phyloP scores from a whole-genome alignment of 2,113 vertebrate genomes.

The Tetrax tetrax region DNA sequence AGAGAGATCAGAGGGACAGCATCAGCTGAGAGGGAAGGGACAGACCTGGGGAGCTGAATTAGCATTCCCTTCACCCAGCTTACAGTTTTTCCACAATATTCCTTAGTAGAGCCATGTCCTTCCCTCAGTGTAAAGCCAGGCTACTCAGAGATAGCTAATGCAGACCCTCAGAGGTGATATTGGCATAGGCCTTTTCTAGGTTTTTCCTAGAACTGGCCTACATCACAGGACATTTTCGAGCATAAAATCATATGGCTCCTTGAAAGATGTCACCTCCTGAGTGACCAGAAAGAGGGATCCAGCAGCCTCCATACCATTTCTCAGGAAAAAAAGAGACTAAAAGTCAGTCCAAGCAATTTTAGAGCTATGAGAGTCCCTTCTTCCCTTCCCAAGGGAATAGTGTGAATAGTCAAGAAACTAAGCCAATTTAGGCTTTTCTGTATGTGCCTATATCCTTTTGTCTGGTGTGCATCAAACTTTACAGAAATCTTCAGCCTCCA shows the following conservation, averaged over 20 bases:
- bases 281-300: neutral
- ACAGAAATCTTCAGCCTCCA: neutral
- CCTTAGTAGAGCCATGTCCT: neutral
- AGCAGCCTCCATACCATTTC: neutral
- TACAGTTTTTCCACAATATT: neutral
- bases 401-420: neutral
- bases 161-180: neutral
- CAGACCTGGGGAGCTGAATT: neutral
- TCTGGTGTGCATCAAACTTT: neutral
- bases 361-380: neutral
- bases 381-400: neutral
- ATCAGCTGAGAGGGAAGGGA: neutral
- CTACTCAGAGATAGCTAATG: neutral
- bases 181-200: neutral
- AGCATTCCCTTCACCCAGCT: neutral
- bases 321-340: neutral
- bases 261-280: neutral
- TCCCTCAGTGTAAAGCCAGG: neutral
- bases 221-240: neutral
- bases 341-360: neutral
- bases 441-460: neutral
- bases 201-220: neutral
- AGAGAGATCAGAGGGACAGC: neutral
- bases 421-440: neutral
- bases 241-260: neutral